Evolutionary conservation across 64 coral and sea anemone genomes (phyloP), one percentile per base, ranked within the genome.

Genomic region (Stichodactyla mertensii): DNA sequence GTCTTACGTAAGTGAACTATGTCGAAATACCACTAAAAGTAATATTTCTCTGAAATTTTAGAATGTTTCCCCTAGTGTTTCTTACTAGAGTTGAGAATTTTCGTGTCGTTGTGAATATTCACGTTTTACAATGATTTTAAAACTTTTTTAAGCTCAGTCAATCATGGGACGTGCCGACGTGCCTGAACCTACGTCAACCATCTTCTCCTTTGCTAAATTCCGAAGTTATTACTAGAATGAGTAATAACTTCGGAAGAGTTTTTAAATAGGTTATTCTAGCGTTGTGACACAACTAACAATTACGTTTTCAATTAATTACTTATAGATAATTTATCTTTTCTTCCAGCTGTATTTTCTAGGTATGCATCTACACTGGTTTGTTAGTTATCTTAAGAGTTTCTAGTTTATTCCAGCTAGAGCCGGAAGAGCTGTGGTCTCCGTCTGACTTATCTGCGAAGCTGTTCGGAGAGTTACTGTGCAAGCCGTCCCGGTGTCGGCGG

Each of bases 371-470:
- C 22, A 36, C 64, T 5, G 64, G 69, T 36, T 31, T 74, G 23
- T 26, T 31, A 31, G 28, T 27, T 10, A 31, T 74, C 27, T 74
- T 74, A 31, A 74, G 69, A 23, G 78, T 81, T 52, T 55, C 53
- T 81, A 81, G 26, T 53, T 81, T 81, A 13, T 81, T 52, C 78
- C 78, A 81, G 6, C 78, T 28, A 16, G 78, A 53, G 6, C 27
- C 16, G 31, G 7, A 15, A 52, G 77, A 10, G 28, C 78, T 81
- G 16, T 52, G 51, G 5, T 81, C 51, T 5, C 6, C 78, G 4
- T 81, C 78, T 52, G 78, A 81, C 54, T 81, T 81, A 5, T 81
- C 78, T 7, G 78, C 78, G 27, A 85, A 85, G n/a, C 83, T 85
- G 60, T 85, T 85, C 14, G 83, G 83, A 12, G 55, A 61, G 24